Evolutionary conservation across 2,888 invertebrate genomes (phyloP).

Genomic region (Elysia crispata): DNA sequence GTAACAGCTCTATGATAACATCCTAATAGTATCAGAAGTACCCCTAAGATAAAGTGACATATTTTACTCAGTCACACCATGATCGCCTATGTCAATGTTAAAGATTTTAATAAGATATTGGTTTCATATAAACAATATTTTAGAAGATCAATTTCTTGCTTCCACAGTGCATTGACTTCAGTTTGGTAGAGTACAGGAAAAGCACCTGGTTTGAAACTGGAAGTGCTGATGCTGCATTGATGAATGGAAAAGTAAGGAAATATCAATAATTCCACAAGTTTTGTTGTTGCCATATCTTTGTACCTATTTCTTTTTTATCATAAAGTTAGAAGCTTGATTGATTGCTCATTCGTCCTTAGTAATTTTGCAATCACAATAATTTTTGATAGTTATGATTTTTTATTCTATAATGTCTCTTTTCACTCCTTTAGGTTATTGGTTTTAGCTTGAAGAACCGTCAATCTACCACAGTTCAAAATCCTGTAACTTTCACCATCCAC

Average conservation of each 20-base stretch:
- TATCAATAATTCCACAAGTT: background rate
- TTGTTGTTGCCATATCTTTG: background rate
- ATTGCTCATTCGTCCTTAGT: too few species aligned
- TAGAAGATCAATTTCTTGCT: too few species aligned
- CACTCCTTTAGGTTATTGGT: conserved; percentile 62
- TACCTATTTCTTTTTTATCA: conserved; percentile 10
- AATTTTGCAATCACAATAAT: background rate
- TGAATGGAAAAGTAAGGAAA: conserved; percentile 64
- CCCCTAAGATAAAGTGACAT: too few species aligned
- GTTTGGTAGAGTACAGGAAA: conserved; percentile 71
- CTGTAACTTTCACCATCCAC: conserved; percentile 66
- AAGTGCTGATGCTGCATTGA: conserved; percentile 52
- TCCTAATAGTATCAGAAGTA: background rate
- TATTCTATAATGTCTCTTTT: background rate
- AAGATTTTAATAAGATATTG: too few species aligned
- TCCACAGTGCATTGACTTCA: conserved; percentile 72
- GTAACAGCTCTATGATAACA: background rate
- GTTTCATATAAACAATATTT: too few species aligned
- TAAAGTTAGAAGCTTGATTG: background rate
- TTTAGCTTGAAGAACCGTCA: conserved; percentile 67
- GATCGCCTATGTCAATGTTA: too few species aligned
- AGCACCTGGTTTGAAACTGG: conserved; percentile 70
- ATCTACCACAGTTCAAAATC: conserved; percentile 59
- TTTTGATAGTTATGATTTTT: conserved; percentile 1
- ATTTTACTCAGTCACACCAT: too few species aligned